These are phyloP conservation scores for Holothuria leucospilota DNA, from an alignment of 53 echinoderm and acorn worm species.

Conservation along the genomic window DNA sequence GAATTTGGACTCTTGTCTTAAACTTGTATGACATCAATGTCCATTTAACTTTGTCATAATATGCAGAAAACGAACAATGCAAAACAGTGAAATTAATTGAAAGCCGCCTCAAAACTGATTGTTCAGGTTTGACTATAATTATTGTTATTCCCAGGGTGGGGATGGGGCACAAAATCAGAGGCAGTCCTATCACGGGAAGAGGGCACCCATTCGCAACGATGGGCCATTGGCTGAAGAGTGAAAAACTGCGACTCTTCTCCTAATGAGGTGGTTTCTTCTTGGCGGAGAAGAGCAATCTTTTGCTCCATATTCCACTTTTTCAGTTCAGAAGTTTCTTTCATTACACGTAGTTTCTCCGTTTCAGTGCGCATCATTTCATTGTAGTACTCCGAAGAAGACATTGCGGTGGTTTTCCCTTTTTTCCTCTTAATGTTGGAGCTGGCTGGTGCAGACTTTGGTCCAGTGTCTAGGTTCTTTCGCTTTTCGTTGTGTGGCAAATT, in stretches of 20 bases:
- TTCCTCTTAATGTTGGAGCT: slow-evolving; percentile 32
- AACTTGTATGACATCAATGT: too few relatives aligned
- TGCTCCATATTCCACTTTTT: slow-evolving; percentile 36
- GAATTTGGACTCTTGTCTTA: too few relatives aligned
- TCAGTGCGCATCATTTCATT: slow-evolving; percentile 41
- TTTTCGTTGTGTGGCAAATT: slow-evolving; percentile 29
- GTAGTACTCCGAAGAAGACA: slow-evolving; percentile 50
- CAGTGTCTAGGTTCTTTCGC: slow-evolving; percentile 30
- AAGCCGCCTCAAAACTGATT: too few relatives aligned
- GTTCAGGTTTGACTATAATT: too few relatives aligned
- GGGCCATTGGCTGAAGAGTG: too few relatives aligned
- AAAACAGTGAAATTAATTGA: too few relatives aligned
- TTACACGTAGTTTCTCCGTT: slow-evolving; percentile 40
- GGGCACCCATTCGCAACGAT: too few relatives aligned
- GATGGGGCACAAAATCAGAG: too few relatives aligned
- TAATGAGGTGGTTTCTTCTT: not conserved
- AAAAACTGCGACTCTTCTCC: not conserved
- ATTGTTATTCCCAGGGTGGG: too few relatives aligned
- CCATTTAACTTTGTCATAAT: too few relatives aligned
- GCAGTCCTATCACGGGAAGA: too few relatives aligned
- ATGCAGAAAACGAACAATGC: too few relatives aligned
- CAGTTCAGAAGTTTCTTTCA: slow-evolving; percentile 40
- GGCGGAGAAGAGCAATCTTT: slow-evolving; percentile 29
- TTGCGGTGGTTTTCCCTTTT: slow-evolving; percentile 20
- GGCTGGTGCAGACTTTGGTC: slow-evolving; percentile 32